phyloP scores from a whole-genome alignment of 2,888 invertebrate species.

The Ypsolopha scabrella region DNA sequence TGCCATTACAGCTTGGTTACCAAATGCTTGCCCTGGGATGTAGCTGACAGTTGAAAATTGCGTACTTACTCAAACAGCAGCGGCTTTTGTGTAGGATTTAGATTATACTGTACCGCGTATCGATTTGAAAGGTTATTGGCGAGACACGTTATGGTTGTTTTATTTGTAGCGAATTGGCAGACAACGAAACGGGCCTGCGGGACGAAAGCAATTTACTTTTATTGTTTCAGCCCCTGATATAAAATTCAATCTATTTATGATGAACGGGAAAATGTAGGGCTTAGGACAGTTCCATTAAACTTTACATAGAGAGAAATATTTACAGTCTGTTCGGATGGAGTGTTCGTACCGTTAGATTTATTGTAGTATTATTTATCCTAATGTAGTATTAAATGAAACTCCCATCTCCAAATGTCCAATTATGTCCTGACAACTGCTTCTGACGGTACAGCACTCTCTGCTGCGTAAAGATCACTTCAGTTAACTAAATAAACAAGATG shows the following conservation, averaged over 20 bases:
- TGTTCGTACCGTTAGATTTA: too few species aligned
- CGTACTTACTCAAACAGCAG: slow-evolving; percentile 17
- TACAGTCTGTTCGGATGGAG: too few species aligned
- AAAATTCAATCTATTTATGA: slow-evolving; percentile 62
- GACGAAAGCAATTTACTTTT: slow-evolving; percentile 45
- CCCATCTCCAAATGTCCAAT: too few species aligned
- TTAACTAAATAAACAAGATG: too few species aligned
- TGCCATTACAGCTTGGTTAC: slow-evolving; percentile 58
- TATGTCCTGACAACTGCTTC: too few species aligned
- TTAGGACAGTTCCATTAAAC: slow-evolving; percentile 15
- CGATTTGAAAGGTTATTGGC: slow-evolving; percentile 24
- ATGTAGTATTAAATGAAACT: too few species aligned
- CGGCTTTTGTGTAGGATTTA: background rate
- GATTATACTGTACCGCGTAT: slow-evolving; percentile 9
- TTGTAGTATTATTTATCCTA: too few species aligned
- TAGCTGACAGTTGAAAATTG: slow-evolving; percentile 58
- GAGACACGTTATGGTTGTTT: slow-evolving; percentile 30
- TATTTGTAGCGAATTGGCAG: slow-evolving; percentile 48
- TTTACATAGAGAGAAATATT: too few species aligned
- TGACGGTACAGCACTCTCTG: too few species aligned
- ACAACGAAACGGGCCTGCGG: slow-evolving; percentile 32
- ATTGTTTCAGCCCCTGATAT: slow-evolving; percentile 41
- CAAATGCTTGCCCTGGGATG: slow-evolving; percentile 45
- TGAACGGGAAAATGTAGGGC: slow-evolving; percentile 32
- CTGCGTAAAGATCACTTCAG: too few species aligned